A percentile compares a stretch with the other conserved stretches of the same genome.
phyloP scores from a whole-genome alignment of 23 tunicate species.

The Botrylloides violaceus region DNA sequence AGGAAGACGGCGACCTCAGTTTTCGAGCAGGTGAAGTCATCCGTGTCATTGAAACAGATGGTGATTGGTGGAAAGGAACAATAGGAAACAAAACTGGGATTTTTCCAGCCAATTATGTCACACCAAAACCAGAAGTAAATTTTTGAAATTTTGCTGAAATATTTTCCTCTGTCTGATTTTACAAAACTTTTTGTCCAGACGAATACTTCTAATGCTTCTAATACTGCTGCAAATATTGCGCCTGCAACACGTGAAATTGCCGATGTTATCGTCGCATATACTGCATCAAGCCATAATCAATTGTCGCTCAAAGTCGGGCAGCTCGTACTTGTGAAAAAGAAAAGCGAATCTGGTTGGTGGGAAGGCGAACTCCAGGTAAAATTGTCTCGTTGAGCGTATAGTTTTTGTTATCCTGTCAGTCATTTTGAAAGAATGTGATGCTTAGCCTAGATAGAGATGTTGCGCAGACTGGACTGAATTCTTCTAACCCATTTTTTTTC shows the following conservation, averaged over 20 bases:
- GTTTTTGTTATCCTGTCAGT: no score
- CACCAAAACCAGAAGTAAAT: conserved; percentile 22
- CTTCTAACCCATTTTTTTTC: no score
- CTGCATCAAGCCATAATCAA: conserved; percentile 59
- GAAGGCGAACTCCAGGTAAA: conserved; percentile 88
- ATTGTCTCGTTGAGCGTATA: background rate
- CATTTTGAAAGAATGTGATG: no score
- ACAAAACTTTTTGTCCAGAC: no score
- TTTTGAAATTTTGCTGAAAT: background rate
- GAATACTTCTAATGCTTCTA: no score
- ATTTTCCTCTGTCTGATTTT: no score
- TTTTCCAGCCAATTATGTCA: conserved; percentile 92
- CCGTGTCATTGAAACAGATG: conserved; percentile 56
- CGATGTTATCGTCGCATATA: conserved; percentile 69
- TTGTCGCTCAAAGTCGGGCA: conserved; percentile 61
- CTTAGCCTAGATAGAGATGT: no score
- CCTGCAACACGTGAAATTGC: conserved; percentile 53
- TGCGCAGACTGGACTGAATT: no score
- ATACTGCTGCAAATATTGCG: background rate
- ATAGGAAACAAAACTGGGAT: conserved; percentile 56
- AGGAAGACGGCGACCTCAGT: conserved; percentile 62
- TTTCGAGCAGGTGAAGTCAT: conserved; percentile 80
- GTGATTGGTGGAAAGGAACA: conserved; percentile 96
- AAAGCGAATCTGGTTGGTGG: conserved; percentile 95
- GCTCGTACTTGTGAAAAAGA: conserved; percentile 49